Percentiles rank a stretch among this genome's conserved stretches.
These are phyloP conservation scores for Nemopilema nomurai DNA, from an alignment of 30 jellyfish, hydroid and myxozoan species.

Conservation along the genomic window DNA sequence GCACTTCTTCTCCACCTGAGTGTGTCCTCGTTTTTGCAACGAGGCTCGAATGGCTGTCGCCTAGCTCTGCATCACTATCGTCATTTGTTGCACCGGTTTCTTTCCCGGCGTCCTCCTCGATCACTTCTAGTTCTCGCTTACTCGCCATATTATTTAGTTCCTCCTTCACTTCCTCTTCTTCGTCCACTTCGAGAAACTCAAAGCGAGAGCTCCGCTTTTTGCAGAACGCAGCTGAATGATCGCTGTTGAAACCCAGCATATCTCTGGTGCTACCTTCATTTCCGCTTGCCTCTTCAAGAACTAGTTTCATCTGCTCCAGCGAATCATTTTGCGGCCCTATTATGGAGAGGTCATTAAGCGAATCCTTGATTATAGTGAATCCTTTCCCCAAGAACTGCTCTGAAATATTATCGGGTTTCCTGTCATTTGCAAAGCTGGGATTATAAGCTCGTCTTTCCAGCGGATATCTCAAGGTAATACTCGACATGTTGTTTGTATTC, in stretches of 20 bases:
- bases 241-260: conserved; percentile 9
- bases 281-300: background rate
- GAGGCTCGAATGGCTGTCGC: background rate
- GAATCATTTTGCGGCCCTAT: background rate
- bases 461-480: background rate
- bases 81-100: conserved; percentile 7
- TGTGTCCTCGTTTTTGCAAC: no score
- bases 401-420: background rate
- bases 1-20: background rate
- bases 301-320: background rate
- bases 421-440: background rate
- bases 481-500: background rate
- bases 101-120: conserved; percentile 47
- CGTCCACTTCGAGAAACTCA: conserved; percentile 44
- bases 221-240: conserved; percentile 27
- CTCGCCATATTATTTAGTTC: conserved; percentile 13
- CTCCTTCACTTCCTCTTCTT: conserved; percentile 45
- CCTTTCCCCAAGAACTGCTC: background rate
- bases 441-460: background rate
- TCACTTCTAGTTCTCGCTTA: conserved; percentile 44
- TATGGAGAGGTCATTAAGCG: background rate
- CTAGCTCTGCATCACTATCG: conserved; percentile 26
- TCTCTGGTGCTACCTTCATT: background rate
- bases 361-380: background rate
- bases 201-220: conserved; percentile 51